phyloP scores from a whole-genome alignment of 2,888 invertebrate species.

The Timandra comae region DNA sequence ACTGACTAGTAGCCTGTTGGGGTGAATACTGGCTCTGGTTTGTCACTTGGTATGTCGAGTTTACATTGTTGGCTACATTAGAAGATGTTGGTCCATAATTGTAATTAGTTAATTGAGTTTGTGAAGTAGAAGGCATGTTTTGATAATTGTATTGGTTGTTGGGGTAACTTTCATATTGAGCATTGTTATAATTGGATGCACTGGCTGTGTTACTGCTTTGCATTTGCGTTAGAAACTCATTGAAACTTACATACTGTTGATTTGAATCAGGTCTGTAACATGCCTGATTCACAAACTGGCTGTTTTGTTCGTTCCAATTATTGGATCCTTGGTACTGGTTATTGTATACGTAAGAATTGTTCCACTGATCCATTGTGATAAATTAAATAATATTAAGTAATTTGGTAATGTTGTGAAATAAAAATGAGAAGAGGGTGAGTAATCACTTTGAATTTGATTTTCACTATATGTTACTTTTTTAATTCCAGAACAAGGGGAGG shows the following conservation, averaged over 20 bases:
- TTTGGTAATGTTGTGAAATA: slow-evolving; percentile 35
- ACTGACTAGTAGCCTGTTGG: slow-evolving; percentile 32
- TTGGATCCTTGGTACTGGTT: slow-evolving; percentile 52
- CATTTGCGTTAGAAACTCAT: slow-evolving; percentile 64
- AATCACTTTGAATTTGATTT: slow-evolving; percentile 19
- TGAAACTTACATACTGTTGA: slow-evolving; percentile 64
- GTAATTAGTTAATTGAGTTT: slow-evolving; percentile 42
- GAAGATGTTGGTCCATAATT: slow-evolving; percentile 31
- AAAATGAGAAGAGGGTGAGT: slow-evolving; percentile 14
- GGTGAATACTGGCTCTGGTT: slow-evolving; percentile 34
- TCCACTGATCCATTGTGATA: slow-evolving; percentile 65
- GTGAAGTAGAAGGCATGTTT: slow-evolving; percentile 44
- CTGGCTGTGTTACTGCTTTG: slow-evolving; percentile 38
- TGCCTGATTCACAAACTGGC: slow-evolving; percentile 50
- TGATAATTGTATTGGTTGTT: slow-evolving; percentile 51
- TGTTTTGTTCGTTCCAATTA: slow-evolving; percentile 53
- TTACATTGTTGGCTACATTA: slow-evolving; percentile 30
- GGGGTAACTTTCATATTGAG: slow-evolving; percentile 51
- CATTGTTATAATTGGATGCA: slow-evolving; percentile 36
- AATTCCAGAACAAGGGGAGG: slow-evolving; percentile 28
- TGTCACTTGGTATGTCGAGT: neutral
- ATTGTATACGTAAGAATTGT: slow-evolving; percentile 59
- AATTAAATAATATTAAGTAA: slow-evolving; percentile 20
- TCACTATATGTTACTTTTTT: slow-evolving; percentile 23
- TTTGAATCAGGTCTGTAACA: slow-evolving; percentile 51